These are phyloP conservation scores for Drosophila dives DNA, from an alignment of 2,888 invertebrate genomes.

Conservation along the genomic window DNA sequence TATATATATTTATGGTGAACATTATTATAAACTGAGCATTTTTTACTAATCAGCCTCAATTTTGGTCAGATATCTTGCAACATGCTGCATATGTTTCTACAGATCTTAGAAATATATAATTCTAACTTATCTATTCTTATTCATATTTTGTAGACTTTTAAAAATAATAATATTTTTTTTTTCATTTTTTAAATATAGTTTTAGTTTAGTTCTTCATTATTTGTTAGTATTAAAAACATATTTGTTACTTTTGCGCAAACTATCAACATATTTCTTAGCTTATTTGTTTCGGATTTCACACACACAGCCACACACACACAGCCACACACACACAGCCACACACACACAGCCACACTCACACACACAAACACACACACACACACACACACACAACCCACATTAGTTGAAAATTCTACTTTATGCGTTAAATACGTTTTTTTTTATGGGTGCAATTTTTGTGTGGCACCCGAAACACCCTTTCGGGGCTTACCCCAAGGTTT, in stretches of 20 bases:
- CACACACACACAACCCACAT: not conserved
- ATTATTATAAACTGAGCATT: not conserved
- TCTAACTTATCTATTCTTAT: too few species aligned
- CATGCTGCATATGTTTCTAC: not conserved
- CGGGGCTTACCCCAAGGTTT: conserved; percentile 10
- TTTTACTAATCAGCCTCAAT: not conserved
- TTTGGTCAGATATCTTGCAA: not conserved
- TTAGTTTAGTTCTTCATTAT: not conserved
- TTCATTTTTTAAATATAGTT: not conserved
- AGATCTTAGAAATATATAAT: not conserved
- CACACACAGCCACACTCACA: not conserved
- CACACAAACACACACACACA: not conserved
- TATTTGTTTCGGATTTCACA: not conserved
- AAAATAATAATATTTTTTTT: too few species aligned
- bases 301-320: not conserved
- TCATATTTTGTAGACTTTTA: too few species aligned
- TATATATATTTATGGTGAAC: too few species aligned
- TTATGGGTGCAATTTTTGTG: too few species aligned
- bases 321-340: not conserved
- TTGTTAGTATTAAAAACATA: not conserved
- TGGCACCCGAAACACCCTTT: conserved; percentile 10
- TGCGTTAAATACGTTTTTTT: conserved; percentile 55
- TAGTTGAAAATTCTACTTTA: conserved; percentile 56
- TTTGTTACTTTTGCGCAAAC: not conserved
- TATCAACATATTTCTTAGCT: not conserved